Percentiles rank a stretch among this genome's conserved stretches.
Conservation (phyloP, 2,113 vertebrate genomes). For the Entelurus aequoreus region DNA sequence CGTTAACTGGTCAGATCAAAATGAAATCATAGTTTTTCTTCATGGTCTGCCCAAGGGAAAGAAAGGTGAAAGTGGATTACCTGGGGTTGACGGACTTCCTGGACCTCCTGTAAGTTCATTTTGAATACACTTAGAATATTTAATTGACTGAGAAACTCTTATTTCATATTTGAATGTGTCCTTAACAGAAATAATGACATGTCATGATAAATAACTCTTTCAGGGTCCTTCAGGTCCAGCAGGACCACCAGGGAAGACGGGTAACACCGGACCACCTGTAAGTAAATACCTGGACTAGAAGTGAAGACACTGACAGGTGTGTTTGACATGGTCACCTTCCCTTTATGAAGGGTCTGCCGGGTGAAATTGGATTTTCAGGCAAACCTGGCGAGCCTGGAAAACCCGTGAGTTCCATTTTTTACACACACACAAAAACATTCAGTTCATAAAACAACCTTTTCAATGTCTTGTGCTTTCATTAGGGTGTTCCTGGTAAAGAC, state of each 20-base stretch:
- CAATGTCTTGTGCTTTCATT: constrained; percentile 2
- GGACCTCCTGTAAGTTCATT: constrained; percentile 76
- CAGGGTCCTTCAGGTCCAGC: constrained; percentile 81
- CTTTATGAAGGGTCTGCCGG: constrained; percentile 80
- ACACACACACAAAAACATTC: neutral
- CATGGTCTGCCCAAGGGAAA: constrained; percentile 76
- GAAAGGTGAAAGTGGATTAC: constrained; percentile 85
- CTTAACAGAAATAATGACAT: too few species aligned
- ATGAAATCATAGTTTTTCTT: neutral
- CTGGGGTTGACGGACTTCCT: constrained; percentile 77
- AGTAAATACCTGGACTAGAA: constrained; percentile 42
- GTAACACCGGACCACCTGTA: constrained; percentile 82
- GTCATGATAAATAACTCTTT: constrained; percentile 26
- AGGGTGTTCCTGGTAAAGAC: constrained; percentile 88
- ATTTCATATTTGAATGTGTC: constrained; percentile 20
- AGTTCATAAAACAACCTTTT: neutral
- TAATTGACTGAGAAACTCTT: neutral
- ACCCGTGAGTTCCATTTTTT: constrained; percentile 71
- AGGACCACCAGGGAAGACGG: constrained; percentile 73
- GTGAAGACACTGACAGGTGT: neutral
- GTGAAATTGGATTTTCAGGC: constrained; percentile 87
- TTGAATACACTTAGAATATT: neutral
- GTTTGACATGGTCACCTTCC: neutral
- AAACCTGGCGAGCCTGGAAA: constrained; percentile 82
- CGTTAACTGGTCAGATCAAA: too few species aligned